Base-by-base conservation (phyloP, 2,797 vertebrate species). In the Hyperoplus immaculatus region DNA sequence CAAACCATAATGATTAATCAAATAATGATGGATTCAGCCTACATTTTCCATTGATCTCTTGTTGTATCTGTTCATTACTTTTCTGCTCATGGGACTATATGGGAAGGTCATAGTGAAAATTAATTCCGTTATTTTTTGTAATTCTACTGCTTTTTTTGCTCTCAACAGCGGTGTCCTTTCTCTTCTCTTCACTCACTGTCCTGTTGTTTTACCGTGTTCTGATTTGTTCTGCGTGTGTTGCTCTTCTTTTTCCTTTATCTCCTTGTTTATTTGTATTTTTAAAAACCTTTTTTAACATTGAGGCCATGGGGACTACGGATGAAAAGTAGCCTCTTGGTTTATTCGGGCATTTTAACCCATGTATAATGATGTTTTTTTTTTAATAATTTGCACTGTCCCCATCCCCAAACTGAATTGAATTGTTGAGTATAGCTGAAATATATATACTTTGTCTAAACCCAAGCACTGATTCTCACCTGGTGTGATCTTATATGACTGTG, bases 371-470 rank as follows among this genome's bases (percentile, higher is more conserved):
- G 29, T 3, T 29, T 29, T 21, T 21, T 21, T 21, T 29, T 3
- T 3, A 29, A 29, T 29, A 29, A 29, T 29, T 29, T 29, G 29
- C 29, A 29, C 29, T 29, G 29, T 29, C 29, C 29, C 29, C 29
- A 29, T 29, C 29, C 29, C 29, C 29, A 29, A 29, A 29, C 29
- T 29, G 29, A 29, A 29, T 29, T 29, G 29, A 41, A 53, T 55
- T 72, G 50, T 38, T 67, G 58, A 59, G 55, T 38, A 82, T 29
- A 29, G 57, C 29, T 45, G 55, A 43, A 79, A 41, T 57, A 13
- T 59, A 65, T 39, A 62, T 54, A 4, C 3, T 60, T 55, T 36
- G 47, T 79, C 18, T 45, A 38, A 39, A 18, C 36, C 10, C 2
- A 38, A 29, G 21, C 0, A 12, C 47, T 65, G 41, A 46, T 41